phyloP scores from a whole-genome alignment of 2,797 vertebrate species.

The Agapornis canus region DNA sequence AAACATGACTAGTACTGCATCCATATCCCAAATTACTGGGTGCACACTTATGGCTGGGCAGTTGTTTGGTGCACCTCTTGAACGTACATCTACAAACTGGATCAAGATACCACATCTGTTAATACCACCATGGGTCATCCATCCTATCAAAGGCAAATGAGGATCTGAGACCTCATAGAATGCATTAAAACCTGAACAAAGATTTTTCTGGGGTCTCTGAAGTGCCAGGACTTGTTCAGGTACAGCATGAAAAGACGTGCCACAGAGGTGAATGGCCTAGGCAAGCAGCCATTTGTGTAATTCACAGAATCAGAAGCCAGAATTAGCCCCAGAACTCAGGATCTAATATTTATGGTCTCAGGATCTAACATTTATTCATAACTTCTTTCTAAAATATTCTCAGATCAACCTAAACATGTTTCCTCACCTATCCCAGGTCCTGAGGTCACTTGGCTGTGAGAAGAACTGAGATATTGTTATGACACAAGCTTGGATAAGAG shows the following conservation, averaged over 20 bases:
- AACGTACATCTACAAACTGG: not conserved
- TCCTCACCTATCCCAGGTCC: not conserved
- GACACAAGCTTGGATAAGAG: not conserved
- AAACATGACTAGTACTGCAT: not conserved
- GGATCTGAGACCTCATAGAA: not conserved
- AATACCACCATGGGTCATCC: not conserved
- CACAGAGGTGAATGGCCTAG: not conserved
- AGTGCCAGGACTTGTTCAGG: not conserved
- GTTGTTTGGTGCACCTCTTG: not conserved
- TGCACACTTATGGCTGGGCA: not conserved
- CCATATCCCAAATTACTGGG: not conserved
- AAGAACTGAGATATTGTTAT: not conserved
- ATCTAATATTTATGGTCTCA: not conserved
- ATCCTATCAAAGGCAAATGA: not conserved
- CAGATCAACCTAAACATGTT: not conserved
- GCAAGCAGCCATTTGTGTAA: not conserved
- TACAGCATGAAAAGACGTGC: not conserved
- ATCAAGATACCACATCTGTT: not conserved
- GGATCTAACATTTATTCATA: not conserved
- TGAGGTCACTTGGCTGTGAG: not conserved
- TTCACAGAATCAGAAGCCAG: not conserved
- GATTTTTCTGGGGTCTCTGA: not conserved
- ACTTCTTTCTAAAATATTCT: not conserved
- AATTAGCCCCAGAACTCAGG: not conserved
- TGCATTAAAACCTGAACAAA: not conserved